Conservation (phyloP, 1,140 invertebrate species). For the Formica exsecta region DNA sequence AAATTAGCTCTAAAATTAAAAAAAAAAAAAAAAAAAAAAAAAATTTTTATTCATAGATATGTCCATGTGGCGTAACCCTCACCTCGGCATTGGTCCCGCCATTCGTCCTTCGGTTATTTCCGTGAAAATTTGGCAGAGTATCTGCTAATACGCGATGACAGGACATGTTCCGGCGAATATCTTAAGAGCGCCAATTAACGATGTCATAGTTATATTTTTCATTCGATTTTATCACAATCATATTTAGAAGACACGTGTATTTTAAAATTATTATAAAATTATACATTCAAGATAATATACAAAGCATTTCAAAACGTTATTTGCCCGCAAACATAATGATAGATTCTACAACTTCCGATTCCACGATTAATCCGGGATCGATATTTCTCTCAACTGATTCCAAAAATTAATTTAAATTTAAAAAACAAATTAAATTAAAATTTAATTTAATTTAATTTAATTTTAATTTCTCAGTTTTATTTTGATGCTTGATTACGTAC, state of each 20-base stretch:
- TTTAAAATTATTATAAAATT: neutral
- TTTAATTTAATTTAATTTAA: too few relatives aligned
- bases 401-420: neutral
- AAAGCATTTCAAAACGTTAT: neutral
- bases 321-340: neutral
- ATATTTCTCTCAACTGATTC: neutral
- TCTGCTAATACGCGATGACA: constrained; percentile 14
- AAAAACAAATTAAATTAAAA: too few relatives aligned
- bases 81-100: constrained; percentile 52
- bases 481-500: neutral
- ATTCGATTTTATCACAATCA: constrained; percentile 1
- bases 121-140: constrained; percentile 60
- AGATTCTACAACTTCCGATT: neutral
- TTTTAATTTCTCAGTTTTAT: neutral
- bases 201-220: neutral
- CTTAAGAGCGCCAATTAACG: constrained; percentile 17
- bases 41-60: neutral
- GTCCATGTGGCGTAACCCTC: constrained; percentile 45
- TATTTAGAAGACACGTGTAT: neutral
- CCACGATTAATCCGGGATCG: neutral
- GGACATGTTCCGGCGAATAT: constrained; percentile 25
- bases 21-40: neutral
- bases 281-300: neutral
- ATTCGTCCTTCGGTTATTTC: constrained; percentile 56
- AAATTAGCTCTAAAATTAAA: neutral